Conservation (phyloP, 2,888 invertebrate genomes). For the Amblyjoppa fuscipennis region DNA sequence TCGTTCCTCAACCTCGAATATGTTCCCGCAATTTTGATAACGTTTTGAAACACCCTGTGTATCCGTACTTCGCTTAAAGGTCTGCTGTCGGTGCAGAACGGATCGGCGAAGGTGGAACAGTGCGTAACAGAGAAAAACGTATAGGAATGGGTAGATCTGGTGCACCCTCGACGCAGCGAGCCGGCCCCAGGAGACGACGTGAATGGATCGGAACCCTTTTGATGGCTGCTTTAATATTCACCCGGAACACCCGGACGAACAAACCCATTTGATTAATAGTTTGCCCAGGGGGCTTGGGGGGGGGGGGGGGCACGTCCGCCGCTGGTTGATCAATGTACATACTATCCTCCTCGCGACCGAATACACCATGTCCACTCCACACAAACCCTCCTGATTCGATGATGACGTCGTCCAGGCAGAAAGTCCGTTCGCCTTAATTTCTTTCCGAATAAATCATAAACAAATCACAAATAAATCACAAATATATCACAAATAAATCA, state of each 20-base stretch:
- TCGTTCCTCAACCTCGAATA: not conserved
- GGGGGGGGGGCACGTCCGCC: not conserved
- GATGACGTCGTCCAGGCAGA: not conserved
- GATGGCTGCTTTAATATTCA: constrained; percentile 79
- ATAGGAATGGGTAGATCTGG: constrained; percentile 17
- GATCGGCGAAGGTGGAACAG: not conserved
- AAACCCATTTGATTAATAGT: constrained; percentile 79
- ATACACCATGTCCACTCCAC: constrained; percentile 2
- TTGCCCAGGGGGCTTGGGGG: constrained; percentile 57
- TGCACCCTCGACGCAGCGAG: constrained; percentile 31
- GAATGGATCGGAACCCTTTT: constrained; percentile 75
- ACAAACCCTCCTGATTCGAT: not conserved
- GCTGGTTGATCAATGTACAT: too few species aligned
- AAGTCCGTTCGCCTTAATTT: not conserved
- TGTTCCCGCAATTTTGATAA: not conserved
- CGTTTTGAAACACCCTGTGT: not conserved
- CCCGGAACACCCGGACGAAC: constrained; percentile 74
- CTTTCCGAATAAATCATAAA: too few species aligned
- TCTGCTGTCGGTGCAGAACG: not conserved
- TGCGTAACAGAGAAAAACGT: constrained; percentile 13
- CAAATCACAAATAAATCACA: not conserved
- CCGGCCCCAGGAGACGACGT: constrained; percentile 69
- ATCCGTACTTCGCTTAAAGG: not conserved
- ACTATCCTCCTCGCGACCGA: constrained; percentile 13
- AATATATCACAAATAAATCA: too few species aligned